phyloP scores from a whole-genome alignment of 2,888 invertebrate genomes.

The Mylabris sibirica region DNA sequence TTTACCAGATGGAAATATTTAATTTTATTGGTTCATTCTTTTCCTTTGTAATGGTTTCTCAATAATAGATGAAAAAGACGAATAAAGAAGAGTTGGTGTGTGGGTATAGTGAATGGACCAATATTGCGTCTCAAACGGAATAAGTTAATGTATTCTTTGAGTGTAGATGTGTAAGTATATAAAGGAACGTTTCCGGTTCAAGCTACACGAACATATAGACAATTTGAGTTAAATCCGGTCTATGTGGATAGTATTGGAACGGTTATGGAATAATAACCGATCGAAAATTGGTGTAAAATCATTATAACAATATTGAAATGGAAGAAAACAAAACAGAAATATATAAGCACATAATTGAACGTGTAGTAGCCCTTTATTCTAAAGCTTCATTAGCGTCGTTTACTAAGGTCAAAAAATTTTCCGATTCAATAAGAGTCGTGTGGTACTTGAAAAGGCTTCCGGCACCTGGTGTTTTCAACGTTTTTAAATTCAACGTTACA shows the following conservation, averaged over 20 bases:
- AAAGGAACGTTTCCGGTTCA: neutral
- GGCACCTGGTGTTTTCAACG: slow-evolving; percentile 23
- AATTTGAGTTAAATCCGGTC: slow-evolving; percentile 11
- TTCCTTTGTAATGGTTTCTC: neutral
- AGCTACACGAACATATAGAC: neutral
- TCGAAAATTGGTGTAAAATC: no score
- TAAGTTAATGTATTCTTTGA: neutral
- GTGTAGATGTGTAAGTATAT: neutral
- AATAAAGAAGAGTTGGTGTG: neutral
- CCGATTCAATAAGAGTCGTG: no score
- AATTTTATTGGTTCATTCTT: neutral
- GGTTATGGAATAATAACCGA: neutral
- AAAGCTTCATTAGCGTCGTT: neutral
- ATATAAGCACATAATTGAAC: no score
- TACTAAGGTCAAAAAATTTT: no score
- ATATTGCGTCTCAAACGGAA: neutral
- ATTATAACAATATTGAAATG: neutral
- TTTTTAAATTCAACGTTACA: slow-evolving; percentile 38
- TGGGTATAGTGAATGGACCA: neutral
- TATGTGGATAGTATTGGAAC: neutral
- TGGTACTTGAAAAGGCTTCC: neutral
- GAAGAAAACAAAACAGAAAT: no score
- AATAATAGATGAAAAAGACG: no score
- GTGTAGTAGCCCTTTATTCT: slow-evolving; percentile 29
- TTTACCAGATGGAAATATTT: neutral